Base-by-base conservation (phyloP, 1,140 invertebrate species). In the Chrysomallon squamiferum region DNA sequence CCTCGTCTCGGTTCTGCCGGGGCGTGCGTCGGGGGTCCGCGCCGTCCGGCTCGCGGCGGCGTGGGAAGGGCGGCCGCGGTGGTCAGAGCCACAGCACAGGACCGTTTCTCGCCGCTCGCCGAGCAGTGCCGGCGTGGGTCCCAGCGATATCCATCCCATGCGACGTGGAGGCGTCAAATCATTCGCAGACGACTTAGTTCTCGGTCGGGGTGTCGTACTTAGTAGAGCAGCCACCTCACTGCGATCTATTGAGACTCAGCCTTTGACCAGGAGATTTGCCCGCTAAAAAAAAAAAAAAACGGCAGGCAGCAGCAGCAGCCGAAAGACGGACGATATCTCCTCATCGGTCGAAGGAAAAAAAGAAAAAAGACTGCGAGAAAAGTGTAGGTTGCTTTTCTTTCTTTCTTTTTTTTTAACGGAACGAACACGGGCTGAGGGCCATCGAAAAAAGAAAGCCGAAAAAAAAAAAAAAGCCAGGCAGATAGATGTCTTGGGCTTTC, bases 191-290 rank as follows among this genome's bases (percentile, higher is more conserved):
- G 87, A 88, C 86, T 80, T 86, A 84, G 78, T 73, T 84, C 77
- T 80, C 74, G 74, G 84, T 80, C 83, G 78, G 78, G 82, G 83
- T 85, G 82, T 87, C 80, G 86, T 87, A 86, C 69, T 72, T 82
- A 82, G 79, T 83, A 82, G 80, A 86, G 85, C 79, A 85, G 81
- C 80, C 76, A 75, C 75, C 79, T 79, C 72, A 79, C 82, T 87
- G 78, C 86, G 86, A 87, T 86, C 84, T 84, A 80, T 86, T 88
- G 87, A 87, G 85, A 87, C 83, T 83, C 75, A 77, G 69, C 86
- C 80, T 69, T 82, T 81, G 74, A 84, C 83, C 20, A 62, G 45
- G 11, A n/a, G 41, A 43, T 43, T 43, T 43, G 41, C n/a, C n/a
- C 41, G 41, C 41, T 13, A n/a, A 13, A 11, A n/a, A 43, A 1